Evolutionary conservation across 2,888 invertebrate genomes (phyloP).

Genomic region (Pyrocoelia pectoralis): DNA sequence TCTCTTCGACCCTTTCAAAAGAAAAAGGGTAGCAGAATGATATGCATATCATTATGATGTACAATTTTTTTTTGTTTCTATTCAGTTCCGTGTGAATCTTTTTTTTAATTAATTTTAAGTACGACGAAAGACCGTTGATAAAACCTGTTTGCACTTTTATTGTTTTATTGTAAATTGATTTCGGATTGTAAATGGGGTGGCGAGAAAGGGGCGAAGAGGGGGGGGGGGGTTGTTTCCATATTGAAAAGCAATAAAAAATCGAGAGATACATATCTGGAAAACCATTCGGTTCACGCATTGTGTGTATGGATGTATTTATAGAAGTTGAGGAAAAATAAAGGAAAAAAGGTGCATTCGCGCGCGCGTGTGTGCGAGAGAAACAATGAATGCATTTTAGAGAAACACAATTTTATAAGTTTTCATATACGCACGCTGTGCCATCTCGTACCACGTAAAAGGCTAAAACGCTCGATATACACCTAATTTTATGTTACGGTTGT

Average conservation of each 20-base stretch:
- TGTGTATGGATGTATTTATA: slow-evolving; percentile 6
- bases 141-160: slow-evolving; percentile 28
- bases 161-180: slow-evolving; percentile 1
- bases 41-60: slow-evolving; percentile 45
- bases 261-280: slow-evolving; percentile 20
- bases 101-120: slow-evolving; percentile 42
- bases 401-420: slow-evolving; percentile 30
- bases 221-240: slow-evolving; percentile 5
- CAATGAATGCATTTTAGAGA: slow-evolving; percentile 16
- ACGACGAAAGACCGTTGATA: slow-evolving; percentile 14
- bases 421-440: slow-evolving; percentile 40
- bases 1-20: slow-evolving; percentile 30
- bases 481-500: slow-evolving; percentile 36
- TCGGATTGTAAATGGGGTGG: not conserved
- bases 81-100: slow-evolving; percentile 46
- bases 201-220: not conserved
- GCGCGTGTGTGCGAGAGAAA: slow-evolving; percentile 21
- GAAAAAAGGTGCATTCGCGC: not conserved
- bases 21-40: slow-evolving; percentile 46
- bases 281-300: slow-evolving; percentile 23
- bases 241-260: slow-evolving; percentile 27
- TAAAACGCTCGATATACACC: slow-evolving; percentile 37
- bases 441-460: slow-evolving; percentile 32
- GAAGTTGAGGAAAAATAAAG: slow-evolving; percentile 6
- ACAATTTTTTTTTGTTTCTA: slow-evolving; percentile 35